Conservation (phyloP, 1,140 invertebrate species). For the Drosophila seguyi region DNA sequence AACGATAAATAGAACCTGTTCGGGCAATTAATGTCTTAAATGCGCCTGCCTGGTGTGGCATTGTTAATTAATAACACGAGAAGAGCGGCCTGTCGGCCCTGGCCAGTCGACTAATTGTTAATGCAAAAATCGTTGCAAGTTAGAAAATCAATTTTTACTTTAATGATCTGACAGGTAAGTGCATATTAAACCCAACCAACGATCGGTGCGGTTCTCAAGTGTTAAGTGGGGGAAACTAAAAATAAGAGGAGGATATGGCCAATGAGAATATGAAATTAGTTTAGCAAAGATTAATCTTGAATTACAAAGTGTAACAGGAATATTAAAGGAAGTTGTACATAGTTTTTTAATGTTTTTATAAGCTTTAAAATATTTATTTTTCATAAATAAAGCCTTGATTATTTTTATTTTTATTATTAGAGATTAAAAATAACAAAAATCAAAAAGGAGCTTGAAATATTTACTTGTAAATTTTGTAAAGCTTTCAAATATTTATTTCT, state of each 20-base stretch:
- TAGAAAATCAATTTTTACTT: constrained; percentile 84
- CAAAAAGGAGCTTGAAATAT: too few relatives aligned
- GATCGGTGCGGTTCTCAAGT: constrained; percentile 16
- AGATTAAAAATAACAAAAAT: too few relatives aligned
- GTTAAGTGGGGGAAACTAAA: constrained; percentile 45
- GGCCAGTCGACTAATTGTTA: constrained; percentile 67
- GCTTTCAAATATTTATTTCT: too few relatives aligned
- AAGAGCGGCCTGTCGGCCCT: constrained; percentile 14
- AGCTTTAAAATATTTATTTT: too few relatives aligned
- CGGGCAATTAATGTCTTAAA: constrained; percentile 79
- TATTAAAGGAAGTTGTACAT: neutral
- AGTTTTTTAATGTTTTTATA: neutral
- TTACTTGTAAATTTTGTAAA: too few relatives aligned
- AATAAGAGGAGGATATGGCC: constrained; percentile 9
- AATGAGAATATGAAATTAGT: constrained; percentile 12
- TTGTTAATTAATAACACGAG: constrained; percentile 82
- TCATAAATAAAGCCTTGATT: too few relatives aligned
- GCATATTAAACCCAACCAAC: constrained; percentile 66
- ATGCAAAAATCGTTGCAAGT: constrained; percentile 83
- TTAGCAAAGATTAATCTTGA: constrained; percentile 7
- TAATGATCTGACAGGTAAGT: constrained; percentile 79
- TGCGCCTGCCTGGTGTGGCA: constrained; percentile 79
- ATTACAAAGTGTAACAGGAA: neutral
- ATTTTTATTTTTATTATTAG: too few relatives aligned
- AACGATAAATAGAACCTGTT: constrained; percentile 63